Base-by-base conservation (phyloP, 1,140 invertebrate species). In the Hyphantria cunea region DNA sequence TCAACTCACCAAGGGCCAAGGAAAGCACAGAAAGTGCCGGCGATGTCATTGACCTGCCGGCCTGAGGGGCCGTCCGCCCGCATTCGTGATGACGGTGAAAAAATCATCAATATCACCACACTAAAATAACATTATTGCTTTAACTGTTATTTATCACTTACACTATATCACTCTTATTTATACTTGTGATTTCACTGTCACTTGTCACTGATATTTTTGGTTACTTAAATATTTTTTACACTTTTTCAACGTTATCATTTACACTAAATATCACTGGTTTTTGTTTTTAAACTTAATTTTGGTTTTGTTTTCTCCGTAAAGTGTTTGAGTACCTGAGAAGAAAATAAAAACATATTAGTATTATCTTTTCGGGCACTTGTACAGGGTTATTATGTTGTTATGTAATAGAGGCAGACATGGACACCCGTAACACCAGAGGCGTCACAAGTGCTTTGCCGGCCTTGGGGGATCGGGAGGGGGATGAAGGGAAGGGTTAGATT, bases 41-140 rank as follows among this genome's bases (percentile, higher is more conserved):
- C 79, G 82, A 79, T 81, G 72, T 85, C 82, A 85, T 85, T 83
- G 80, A 84, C 82, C 78, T 79, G 82, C 75, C 80, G 80, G 80
- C 78, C 78, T 66, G 68, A 25, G 32, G 68, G 76, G 74, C 78
- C 76, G 70, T 48, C 54, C 64, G 78, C 76, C 80, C 75, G 72
- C 82, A 84, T 84, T 67, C 76, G 80, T 61, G 52, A 15, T 74
- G 64, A 70, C 56, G 59, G 52, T 71, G 66, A 66, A 66, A 74
- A 64, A 60, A 59, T 47, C 76, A 82, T 78, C 58, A 78, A 78
- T 66, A 59, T 58, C 64, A 65, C 69, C 68, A 70, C 67, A 69
- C 59, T 53, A 53, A 32, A 50, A 37, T 53, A 62, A n/a, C 59
- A 62, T 62, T 47, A 11, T 37, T 14, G 41, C 17, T 45, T 0